Evolutionary conservation across 2,113 vertebrate species (phyloP).

Genomic region (Saguinus imperator): DNA sequence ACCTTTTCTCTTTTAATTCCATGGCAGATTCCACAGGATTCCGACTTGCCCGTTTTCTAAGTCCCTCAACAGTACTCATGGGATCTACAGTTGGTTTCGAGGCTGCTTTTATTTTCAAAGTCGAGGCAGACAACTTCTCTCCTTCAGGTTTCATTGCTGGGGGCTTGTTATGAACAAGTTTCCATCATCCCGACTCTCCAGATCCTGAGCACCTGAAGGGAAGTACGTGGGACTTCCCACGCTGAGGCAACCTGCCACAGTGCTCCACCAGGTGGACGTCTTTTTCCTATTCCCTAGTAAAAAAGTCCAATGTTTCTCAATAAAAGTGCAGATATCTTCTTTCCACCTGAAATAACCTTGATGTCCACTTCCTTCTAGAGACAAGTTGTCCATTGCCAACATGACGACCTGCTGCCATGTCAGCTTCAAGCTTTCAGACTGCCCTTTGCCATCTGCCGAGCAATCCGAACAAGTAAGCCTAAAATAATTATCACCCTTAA

Average conservation of each 20-base stretch:
- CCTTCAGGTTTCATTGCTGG: slow-evolving; percentile 92
- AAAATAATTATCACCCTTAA: no score
- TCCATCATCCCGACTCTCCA: slow-evolving; percentile 98
- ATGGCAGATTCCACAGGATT: slow-evolving; percentile 96
- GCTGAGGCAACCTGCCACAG: slow-evolving; percentile 96
- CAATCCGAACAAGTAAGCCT: no score
- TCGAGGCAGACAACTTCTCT: slow-evolving; percentile 87
- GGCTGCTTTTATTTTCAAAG: slow-evolving; percentile 89
- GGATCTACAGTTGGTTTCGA: slow-evolving; percentile 91
- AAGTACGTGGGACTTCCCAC: slow-evolving; percentile 97
- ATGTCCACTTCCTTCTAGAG: slow-evolving; percentile 96
- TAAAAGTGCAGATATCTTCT: slow-evolving; percentile 99
- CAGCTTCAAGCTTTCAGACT: no score
- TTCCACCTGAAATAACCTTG: slow-evolving; percentile 99
- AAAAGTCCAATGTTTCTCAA: slow-evolving; percentile 98
- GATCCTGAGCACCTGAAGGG: slow-evolving; percentile 97
- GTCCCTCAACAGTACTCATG: slow-evolving; percentile 91
- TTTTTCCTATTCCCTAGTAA: slow-evolving; percentile 97
- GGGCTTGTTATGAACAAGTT: slow-evolving; percentile 96
- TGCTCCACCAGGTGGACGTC: slow-evolving; percentile 99
- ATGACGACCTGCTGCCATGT: slow-evolving; percentile 92
- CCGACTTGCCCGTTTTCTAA: slow-evolving; percentile 90
- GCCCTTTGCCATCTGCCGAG: no score
- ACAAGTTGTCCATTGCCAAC: slow-evolving; percentile 99
- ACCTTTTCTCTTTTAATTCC: slow-evolving; percentile 98